Conservation (phyloP, 2,113 vertebrate genomes). For the Brevimyrus niger region DNA sequence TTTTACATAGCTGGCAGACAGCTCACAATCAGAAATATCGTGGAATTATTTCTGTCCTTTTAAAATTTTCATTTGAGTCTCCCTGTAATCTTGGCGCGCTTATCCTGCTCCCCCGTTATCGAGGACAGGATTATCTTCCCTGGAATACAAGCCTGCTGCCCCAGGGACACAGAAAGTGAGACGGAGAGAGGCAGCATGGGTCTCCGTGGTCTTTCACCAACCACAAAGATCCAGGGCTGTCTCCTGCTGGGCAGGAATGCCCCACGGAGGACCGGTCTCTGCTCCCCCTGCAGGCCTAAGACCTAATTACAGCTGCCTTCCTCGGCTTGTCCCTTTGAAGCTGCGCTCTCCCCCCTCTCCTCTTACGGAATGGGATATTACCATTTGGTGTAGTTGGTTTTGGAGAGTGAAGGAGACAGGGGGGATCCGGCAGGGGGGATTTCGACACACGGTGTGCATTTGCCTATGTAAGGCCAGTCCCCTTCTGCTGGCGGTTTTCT, state of each 20-base stretch:
- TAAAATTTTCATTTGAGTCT: neutral
- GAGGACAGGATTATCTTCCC: neutral
- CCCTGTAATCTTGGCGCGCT: neutral
- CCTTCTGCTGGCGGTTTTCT: conserved; percentile 45
- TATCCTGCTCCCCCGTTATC: neutral
- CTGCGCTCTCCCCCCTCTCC: conserved; percentile 39
- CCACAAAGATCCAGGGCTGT: neutral
- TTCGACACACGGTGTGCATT: conserved; percentile 38
- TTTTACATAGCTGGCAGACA: neutral
- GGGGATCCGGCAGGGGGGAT: conserved; percentile 72
- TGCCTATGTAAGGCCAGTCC: conserved; percentile 22
- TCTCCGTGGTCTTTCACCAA: neutral
- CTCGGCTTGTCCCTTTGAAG: conserved; percentile 28
- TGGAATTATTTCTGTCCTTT: neutral
- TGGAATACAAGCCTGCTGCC: neutral
- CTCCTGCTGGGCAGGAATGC: conserved; percentile 23
- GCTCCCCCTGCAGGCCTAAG: conserved; percentile 21
- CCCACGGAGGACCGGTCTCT: neutral
- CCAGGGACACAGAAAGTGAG: neutral
- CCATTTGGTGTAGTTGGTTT: conserved; percentile 69
- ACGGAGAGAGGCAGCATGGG: neutral
- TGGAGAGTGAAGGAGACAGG: conserved; percentile 56
- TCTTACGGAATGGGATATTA: conserved; percentile 60
- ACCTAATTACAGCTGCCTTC: conserved; percentile 37
- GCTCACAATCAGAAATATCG: neutral